Evolutionary conservation across 2,888 invertebrate genomes (phyloP), one percentile per base, ranked within the genome.

Genomic region (Sialis lutaria): DNA sequence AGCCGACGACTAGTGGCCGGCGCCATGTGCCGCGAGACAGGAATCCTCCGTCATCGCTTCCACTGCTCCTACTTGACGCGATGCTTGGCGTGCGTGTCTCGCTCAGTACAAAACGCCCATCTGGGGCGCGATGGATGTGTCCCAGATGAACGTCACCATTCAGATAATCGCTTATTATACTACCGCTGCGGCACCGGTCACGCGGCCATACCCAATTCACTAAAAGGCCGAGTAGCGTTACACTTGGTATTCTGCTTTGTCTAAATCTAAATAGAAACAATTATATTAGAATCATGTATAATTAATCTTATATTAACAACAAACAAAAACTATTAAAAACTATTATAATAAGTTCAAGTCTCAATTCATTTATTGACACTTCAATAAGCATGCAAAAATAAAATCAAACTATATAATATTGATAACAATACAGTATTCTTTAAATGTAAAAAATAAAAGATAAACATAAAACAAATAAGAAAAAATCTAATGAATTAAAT

Each of bases 241-340:
- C 70, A 87, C 87, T 82, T 84, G 88, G 84, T 88, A 88, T 80
- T 88, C 88, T 76, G 86, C 86, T 78, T 82, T 85, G 80, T 80
- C 86, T 82, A 84, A 82, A 79, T 87, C 87, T 88, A 73, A 53
- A 58, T 61, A 50, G 49, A 53, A 52, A 45, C 22, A 42, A 13
- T 30, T 22, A 22, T 22, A 22, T 22, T 22, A 22, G 22, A 22
- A 22, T 22, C 22, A 22, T 22, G 22, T 22, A 22, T 22, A 22
- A 22, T 22, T 22, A 22, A 22, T 22, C 22, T 22, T 22, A 22
- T 22, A 22, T 22, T 22, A 22, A 22, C 4, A 22, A 22, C 22
- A 22, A 22, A 2, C 22, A 22, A 22, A 22, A 22, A 22, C 22
- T 22, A 22, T 22, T 4, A 22, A 22, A 22, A 22, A n/a, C n/a